These are phyloP conservation scores for Macrophya alboannulata DNA, from an alignment of 2,888 invertebrate genomes.

Conservation along the genomic window DNA sequence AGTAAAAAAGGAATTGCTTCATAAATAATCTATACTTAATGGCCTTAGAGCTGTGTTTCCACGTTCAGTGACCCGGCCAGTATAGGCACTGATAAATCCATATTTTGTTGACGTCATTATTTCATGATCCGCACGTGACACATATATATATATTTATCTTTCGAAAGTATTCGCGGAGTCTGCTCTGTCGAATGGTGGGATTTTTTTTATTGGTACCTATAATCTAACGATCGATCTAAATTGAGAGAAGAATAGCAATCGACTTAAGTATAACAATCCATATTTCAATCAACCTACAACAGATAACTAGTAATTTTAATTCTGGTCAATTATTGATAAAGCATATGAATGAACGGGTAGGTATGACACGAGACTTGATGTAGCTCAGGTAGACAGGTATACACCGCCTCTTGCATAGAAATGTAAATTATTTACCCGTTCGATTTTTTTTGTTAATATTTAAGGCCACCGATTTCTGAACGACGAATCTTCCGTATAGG, in stretches of 20 bases:
- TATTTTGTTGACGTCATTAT: neutral
- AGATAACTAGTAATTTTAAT: neutral
- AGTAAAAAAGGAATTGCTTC: neutral
- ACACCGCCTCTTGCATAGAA: neutral
- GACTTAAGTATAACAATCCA: constrained; percentile 7
- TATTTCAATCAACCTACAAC: neutral
- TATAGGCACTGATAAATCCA: neutral
- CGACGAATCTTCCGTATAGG: neutral
- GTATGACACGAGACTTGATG: constrained; percentile 17
- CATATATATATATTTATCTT: neutral
- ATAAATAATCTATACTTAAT: neutral
- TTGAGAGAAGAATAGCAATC: neutral
- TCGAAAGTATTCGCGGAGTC: constrained; percentile 7
- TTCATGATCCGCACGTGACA: neutral
- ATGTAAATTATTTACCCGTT: neutral
- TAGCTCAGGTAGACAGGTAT: neutral
- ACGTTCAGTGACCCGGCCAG: neutral
- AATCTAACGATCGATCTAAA: neutral
- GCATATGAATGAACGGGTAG: neutral
- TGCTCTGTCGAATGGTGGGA: neutral
- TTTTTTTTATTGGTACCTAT: neutral
- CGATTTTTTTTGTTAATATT: neutral
- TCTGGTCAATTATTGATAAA: neutral
- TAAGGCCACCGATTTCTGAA: constrained; percentile 26
- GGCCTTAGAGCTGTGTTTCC: neutral